These are phyloP conservation scores for Drosophila macrothrix DNA, from an alignment of 2,888 invertebrate genomes.

Conservation along the genomic window DNA sequence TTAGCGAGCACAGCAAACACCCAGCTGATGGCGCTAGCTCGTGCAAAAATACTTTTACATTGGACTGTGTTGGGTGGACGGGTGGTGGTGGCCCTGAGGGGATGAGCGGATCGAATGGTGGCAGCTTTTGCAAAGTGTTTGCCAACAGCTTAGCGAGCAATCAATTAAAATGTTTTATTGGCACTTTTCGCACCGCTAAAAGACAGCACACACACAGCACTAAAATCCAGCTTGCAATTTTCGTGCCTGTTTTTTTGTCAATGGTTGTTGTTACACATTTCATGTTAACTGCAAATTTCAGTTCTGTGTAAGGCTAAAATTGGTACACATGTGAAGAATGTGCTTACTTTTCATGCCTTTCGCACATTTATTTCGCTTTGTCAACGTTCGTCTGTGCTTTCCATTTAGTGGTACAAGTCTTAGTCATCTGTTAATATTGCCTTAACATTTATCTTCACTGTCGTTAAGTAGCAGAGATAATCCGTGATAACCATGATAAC, in stretches of 20 bases:
- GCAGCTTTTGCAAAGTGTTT: conserved; percentile 54
- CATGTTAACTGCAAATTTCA: neutral
- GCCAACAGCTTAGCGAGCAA: conserved; percentile 77
- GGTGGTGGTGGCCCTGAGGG: neutral
- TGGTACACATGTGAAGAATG: neutral
- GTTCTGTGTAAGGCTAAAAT: neutral
- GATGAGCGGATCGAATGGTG: conserved; percentile 12
- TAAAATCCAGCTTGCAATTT: neutral
- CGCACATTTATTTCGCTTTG: too few species aligned
- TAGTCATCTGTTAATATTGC: neutral
- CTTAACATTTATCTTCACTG: neutral
- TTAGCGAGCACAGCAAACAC: conserved; percentile 52
- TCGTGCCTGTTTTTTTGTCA: neutral
- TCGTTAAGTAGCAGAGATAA: neutral
- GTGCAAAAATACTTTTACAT: conserved; percentile 43
- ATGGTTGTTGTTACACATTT: neutral
- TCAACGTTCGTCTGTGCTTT: neutral
- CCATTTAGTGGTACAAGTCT: neutral
- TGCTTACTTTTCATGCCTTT: neutral
- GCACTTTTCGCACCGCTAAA: conserved; percentile 63
- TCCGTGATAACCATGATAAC: neutral
- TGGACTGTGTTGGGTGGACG: neutral
- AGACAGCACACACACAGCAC: conserved; percentile 35
- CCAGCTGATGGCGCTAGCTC: conserved; percentile 61
- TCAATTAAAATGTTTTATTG: conserved; percentile 79